phyloP scores from a whole-genome alignment of 2,797 vertebrate species.

The Cheirogaleus major region DNA sequence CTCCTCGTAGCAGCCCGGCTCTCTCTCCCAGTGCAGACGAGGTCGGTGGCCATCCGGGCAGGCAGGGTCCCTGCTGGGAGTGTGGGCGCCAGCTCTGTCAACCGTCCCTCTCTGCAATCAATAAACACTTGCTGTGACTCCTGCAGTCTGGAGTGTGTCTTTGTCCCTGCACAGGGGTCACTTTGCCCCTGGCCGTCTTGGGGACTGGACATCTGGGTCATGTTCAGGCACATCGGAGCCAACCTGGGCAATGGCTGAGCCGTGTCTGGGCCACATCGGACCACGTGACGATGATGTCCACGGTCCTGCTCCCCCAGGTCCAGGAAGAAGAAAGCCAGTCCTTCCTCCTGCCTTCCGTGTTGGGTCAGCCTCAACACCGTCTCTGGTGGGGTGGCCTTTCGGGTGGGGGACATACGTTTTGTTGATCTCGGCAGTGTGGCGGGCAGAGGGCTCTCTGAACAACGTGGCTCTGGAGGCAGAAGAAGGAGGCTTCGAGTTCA shows the following conservation, averaged over 20 bases:
- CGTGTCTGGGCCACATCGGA: neutral
- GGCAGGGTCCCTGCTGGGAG: neutral
- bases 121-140: slow-evolving; percentile 36
- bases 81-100: neutral
- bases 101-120: slow-evolving; percentile 2
- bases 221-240: neutral
- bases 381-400: neutral
- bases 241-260: neutral
- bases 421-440: neutral
- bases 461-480: neutral
- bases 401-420: accelerated
- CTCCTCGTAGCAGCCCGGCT: neutral
- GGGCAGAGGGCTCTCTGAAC: neutral
- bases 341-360: neutral
- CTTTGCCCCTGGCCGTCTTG: neutral
- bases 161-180: neutral
- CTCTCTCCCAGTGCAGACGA: neutral
- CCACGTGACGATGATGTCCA: accelerated
- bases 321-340: neutral
- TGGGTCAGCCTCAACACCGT: neutral
- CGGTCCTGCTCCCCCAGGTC: neutral
- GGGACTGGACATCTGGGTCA: neutral
- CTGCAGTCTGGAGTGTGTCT: neutral
- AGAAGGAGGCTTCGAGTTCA: neutral
- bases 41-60: neutral